These are phyloP conservation scores for Sinelater perroti DNA, from an alignment of 2,888 invertebrate species.

Conservation along the genomic window DNA sequence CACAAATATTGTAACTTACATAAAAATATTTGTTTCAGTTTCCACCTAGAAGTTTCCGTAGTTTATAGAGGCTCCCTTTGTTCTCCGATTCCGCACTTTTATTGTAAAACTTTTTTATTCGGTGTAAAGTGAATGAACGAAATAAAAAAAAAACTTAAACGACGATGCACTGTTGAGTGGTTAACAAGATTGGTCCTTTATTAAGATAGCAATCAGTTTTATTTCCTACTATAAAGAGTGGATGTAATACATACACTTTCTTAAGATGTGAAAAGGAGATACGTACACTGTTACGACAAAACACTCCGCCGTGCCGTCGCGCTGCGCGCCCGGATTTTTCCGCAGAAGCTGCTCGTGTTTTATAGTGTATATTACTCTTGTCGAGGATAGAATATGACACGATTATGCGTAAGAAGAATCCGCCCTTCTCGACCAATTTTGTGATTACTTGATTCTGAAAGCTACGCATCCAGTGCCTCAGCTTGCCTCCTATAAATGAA, in stretches of 20 bases:
- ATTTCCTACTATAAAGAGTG: constrained; percentile 60
- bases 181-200: constrained; percentile 62
- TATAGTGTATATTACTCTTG: constrained; percentile 42
- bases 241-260: constrained; percentile 59
- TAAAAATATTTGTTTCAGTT: too few species aligned
- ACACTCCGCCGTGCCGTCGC: constrained; percentile 26
- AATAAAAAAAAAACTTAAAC: constrained; percentile 52
- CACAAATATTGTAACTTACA: too few species aligned
- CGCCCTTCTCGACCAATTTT: constrained; percentile 55
- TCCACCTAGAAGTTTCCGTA: too few species aligned
- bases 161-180: constrained; percentile 55
- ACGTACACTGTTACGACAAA: constrained; percentile 37
- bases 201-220: constrained; percentile 63
- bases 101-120: constrained; percentile 33
- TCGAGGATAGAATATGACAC: constrained; percentile 55
- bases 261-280: constrained; percentile 50
- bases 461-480: constrained; percentile 51
- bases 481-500: constrained; percentile 52
- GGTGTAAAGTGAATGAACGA: constrained; percentile 42
- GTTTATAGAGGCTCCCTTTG: too few species aligned
- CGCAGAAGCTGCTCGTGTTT: constrained; percentile 38
- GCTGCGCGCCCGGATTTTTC: constrained; percentile 21
- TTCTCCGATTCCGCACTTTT: too few species aligned
- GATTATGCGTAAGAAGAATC: constrained; percentile 56
- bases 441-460: constrained; percentile 58